Evolutionary conservation across 2,888 invertebrate genomes (phyloP), one percentile per base, ranked within the genome.

Genomic region (Tachina grossa): DNA sequence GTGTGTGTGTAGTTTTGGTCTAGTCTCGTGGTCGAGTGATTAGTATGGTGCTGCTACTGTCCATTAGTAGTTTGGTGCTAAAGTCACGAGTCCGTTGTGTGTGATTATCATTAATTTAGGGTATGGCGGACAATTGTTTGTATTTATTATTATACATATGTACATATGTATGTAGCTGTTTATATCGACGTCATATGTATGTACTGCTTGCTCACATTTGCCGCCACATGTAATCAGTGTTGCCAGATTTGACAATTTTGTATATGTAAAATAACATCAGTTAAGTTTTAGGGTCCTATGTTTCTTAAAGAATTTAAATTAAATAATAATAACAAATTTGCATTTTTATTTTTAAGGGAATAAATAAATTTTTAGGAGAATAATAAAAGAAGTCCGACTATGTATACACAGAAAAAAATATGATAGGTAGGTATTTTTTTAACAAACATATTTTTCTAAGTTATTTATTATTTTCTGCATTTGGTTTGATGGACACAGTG

Each of bases 1-100:
- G 10, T 53, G 9, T 22, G 47, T 19, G 19, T 61, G 41, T 75
- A 59, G 53, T 47, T 68, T 71, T 31, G 65, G 66, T 78, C 78
- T 82, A 79, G 82, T 85, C 85, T 85, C 85, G 85, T 85, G 85
- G 85, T 85, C 79, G 75, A 83, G 45, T 85, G 85, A 85, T 85
- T 85, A 83, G 85, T 79, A 66, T 76, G 49, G 68, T 75, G 57
- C 75, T 82, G 78, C 74, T 71, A 69, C 82, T 82, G 68, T 69
- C 69, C 57, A 80, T 71, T 66, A 78, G 66, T 76, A 65, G 81
- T 78, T 78, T 80, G 51, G 57, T 77, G 68, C 72, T 61, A 72
- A 63, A 85, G 85, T 85, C 85, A 85, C 85, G 85, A 85, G 85
- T 85, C 78, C 75, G 69, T 78, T 85, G 82, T 82, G 78, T 85